Evolutionary conservation across 2,888 invertebrate genomes (phyloP).

Genomic region (Abrostola triplasia): DNA sequence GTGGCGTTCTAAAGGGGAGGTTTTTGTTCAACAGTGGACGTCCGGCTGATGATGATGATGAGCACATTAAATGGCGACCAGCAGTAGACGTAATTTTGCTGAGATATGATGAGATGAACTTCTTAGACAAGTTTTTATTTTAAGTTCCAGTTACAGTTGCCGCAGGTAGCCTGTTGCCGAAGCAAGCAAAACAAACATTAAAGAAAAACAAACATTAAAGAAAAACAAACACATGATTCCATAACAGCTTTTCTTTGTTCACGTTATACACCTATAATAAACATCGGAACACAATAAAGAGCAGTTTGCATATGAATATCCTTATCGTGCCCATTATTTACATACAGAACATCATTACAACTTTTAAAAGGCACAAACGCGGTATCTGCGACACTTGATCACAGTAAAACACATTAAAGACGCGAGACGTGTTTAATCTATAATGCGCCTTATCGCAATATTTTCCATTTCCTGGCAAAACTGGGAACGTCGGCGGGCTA

Average conservation of each 20-base stretch:
- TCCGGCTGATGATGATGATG: too few relatives aligned
- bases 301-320: slow-evolving; percentile 70
- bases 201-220: not conserved
- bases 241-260: slow-evolving; percentile 29
- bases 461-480: slow-evolving; percentile 87
- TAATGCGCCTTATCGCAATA: slow-evolving; percentile 89
- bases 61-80: too few relatives aligned
- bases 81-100: too few relatives aligned
- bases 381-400: slow-evolving; percentile 77
- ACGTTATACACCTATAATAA: slow-evolving; percentile 36
- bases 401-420: slow-evolving; percentile 78
- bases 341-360: slow-evolving; percentile 72
- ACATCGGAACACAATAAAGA: slow-evolving; percentile 53
- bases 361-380: slow-evolving; percentile 71
- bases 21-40: too few relatives aligned
- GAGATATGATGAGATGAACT: too few relatives aligned
- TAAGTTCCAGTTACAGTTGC: not conserved
- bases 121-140: too few relatives aligned
- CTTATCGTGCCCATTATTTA: slow-evolving; percentile 77
- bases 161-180: not conserved
- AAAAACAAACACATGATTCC: not conserved
- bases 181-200: not conserved
- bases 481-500: slow-evolving; percentile 78
- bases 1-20: too few relatives aligned
- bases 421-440: slow-evolving; percentile 85